Conservation (phyloP, 2,888 invertebrate genomes). For the Stegophylla sp. region DNA sequence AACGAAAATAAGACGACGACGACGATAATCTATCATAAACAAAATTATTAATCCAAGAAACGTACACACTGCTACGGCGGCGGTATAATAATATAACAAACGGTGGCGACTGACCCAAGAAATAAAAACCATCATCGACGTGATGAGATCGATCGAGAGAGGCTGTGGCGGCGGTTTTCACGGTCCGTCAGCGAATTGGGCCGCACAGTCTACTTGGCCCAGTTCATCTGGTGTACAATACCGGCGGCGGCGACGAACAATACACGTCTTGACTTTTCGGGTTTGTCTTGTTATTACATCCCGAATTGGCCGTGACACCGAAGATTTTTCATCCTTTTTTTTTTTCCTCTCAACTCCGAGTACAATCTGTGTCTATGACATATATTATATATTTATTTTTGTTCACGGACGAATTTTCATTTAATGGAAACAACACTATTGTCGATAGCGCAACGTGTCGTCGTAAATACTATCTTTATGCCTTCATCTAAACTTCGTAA, state of each 20-base stretch:
- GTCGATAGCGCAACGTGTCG: conserved; percentile 9
- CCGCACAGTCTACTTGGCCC: conserved; percentile 46
- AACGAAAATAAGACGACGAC: background rate
- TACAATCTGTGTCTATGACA: conserved; percentile 25
- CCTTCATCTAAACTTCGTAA: background rate
- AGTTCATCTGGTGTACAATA: conserved; percentile 52
- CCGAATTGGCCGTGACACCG: conserved; percentile 51
- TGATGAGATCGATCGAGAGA: conserved; percentile 38
- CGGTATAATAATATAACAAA: background rate
- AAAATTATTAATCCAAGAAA: background rate
- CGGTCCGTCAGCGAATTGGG: conserved; percentile 52
- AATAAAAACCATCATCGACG: conserved; percentile 5
- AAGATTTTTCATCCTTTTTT: conserved; percentile 25
- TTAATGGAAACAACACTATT: background rate
- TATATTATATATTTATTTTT: conserved; percentile 25
- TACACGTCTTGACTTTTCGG: conserved; percentile 43
- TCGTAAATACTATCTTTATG: conserved; percentile 13
- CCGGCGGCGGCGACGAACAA: conserved; percentile 38
- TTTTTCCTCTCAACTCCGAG: background rate
- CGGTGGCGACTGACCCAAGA: background rate
- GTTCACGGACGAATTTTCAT: conserved; percentile 24
- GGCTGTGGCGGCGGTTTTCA: conserved; percentile 37
- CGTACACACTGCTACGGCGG: background rate
- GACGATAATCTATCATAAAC: background rate
- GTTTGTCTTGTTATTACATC: conserved; percentile 40